A percentile compares a stretch with the other conserved stretches of the same genome.
These are phyloP conservation scores for Euplexia lucipara DNA, from an alignment of 2,888 invertebrate genomes.

Conservation along the genomic window DNA sequence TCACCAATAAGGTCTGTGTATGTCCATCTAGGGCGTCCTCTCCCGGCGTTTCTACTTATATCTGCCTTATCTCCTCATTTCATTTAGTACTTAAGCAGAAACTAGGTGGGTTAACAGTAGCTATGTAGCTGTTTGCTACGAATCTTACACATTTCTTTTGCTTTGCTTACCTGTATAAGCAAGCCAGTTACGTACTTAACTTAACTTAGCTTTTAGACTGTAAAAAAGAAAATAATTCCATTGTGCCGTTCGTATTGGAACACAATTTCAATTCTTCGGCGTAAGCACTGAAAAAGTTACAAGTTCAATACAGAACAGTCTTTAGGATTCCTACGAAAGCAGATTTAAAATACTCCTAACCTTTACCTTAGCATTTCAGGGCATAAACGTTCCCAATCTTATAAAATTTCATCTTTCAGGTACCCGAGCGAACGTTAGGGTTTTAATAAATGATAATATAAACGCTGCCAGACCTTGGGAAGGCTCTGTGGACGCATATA, in stretches of 20 bases:
- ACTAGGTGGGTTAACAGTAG: too few relatives aligned
- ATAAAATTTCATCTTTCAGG: slow-evolving; percentile 58
- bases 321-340: slow-evolving; percentile 16
- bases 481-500: slow-evolving; percentile 31
- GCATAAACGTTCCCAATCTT: slow-evolving; percentile 52
- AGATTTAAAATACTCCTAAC: slow-evolving; percentile 26
- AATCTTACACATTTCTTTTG: too few relatives aligned
- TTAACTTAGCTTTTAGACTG: too few relatives aligned
- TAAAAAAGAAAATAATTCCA: neutral
- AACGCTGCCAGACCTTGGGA: slow-evolving; percentile 56
- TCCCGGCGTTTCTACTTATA: too few relatives aligned
- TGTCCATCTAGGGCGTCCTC: too few relatives aligned
- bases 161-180: too few relatives aligned
- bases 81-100: too few relatives aligned
- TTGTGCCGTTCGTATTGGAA: neutral
- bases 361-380: slow-evolving; percentile 21
- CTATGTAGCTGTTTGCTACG: too few relatives aligned
- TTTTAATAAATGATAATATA: slow-evolving; percentile 66
- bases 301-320: slow-evolving; percentile 7
- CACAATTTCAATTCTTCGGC: slow-evolving; percentile 13
- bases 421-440: slow-evolving; percentile 45
- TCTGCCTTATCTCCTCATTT: too few relatives aligned
- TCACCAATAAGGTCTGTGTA: too few relatives aligned
- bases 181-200: too few relatives aligned
- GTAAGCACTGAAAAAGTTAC: neutral